These are phyloP conservation scores for Takifugu rubripes DNA, from an alignment of 2,797 vertebrate genomes.

Conservation along the genomic window DNA sequence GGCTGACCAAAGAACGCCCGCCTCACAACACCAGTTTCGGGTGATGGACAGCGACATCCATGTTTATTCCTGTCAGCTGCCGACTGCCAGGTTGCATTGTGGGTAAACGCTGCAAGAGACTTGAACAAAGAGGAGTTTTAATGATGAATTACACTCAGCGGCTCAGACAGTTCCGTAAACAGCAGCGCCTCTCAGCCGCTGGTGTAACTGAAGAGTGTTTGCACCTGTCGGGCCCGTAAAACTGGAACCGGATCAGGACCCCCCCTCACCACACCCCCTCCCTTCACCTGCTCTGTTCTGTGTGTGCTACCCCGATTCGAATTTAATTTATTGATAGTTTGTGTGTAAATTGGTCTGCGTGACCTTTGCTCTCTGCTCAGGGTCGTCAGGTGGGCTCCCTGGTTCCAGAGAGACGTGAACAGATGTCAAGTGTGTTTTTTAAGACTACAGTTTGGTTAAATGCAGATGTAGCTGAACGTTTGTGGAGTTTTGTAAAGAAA, in stretches of 20 bases:
- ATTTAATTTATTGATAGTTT: constrained; percentile 68
- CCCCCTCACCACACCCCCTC: neutral
- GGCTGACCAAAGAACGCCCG: neutral
- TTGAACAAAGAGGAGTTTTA: neutral
- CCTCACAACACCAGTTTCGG: no score
- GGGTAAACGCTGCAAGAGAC: neutral
- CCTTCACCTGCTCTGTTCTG: constrained; percentile 23
- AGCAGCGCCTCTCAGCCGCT: constrained; percentile 35
- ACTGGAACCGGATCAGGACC: no score
- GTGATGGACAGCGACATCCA: no score
- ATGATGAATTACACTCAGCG: no score
- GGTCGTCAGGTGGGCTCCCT: constrained; percentile 83
- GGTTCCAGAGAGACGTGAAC: constrained; percentile 86
- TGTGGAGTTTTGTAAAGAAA: constrained; percentile 84
- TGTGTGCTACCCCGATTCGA: constrained; percentile 20
- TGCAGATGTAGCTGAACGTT: constrained; percentile 86
- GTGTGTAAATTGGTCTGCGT: no score
- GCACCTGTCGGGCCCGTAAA: constrained; percentile 5
- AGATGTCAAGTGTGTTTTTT: constrained; percentile 74
- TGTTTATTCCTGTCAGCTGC: neutral
- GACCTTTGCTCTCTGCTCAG: constrained; percentile 83
- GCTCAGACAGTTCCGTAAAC: no score
- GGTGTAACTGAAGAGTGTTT: constrained; percentile 40
- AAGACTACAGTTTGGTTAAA: constrained; percentile 85
- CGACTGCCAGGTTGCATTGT: neutral